These are phyloP conservation scores for Ispidina lecontei DNA, from an alignment of 2,797 vertebrate genomes.

Conservation along the genomic window DNA sequence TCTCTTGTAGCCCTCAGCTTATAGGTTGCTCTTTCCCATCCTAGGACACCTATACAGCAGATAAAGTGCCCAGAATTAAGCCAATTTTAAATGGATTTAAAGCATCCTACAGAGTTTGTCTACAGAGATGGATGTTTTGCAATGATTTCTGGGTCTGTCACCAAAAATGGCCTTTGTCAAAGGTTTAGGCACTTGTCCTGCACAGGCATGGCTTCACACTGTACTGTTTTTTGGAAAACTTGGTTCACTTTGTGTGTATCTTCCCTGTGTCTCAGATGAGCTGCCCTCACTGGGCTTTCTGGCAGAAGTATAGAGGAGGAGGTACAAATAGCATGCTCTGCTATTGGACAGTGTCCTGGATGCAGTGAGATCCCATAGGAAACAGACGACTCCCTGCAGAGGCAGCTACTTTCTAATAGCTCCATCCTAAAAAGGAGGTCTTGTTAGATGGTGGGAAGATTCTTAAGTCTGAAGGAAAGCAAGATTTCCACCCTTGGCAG, in stretches of 20 bases:
- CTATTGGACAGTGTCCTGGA: background rate
- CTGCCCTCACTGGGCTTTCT: background rate
- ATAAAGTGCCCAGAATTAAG: background rate
- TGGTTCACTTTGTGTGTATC: background rate
- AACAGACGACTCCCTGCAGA: background rate
- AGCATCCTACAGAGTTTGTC: background rate
- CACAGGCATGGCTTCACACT: background rate
- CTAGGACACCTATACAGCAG: background rate
- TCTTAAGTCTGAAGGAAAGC: background rate
- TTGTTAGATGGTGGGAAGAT: background rate
- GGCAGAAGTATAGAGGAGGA: background rate
- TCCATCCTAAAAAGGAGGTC: background rate
- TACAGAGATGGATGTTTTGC: background rate
- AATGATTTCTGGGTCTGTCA: background rate
- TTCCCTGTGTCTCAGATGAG: background rate
- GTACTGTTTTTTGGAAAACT: rapidly evolving
- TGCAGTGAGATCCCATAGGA: background rate
- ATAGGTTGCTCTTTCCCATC: background rate
- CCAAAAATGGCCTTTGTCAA: background rate
- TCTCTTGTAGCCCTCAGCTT: background rate
- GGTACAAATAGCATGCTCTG: rapidly evolving
- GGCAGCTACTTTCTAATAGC: background rate
- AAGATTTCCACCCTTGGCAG: constrained; percentile 21
- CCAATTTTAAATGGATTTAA: background rate
- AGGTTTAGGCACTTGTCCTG: background rate